A percentile compares a stretch with the other conserved stretches of the same genome.
These are phyloP conservation scores for Muscicapa comitata DNA, from an alignment of 2,797 vertebrate genomes.

Conservation along the genomic window DNA sequence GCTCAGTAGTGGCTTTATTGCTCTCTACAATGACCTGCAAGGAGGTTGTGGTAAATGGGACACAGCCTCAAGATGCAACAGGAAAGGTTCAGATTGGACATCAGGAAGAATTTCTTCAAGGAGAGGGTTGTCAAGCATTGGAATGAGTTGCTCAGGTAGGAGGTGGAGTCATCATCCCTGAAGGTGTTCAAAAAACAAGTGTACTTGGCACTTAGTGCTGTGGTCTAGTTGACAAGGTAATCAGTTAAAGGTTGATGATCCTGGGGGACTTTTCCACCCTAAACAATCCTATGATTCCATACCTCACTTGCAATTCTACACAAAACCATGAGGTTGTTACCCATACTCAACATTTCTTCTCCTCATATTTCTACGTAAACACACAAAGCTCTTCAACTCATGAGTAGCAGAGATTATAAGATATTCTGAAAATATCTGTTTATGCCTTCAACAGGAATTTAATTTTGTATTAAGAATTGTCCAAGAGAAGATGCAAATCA, in stretches of 20 bases:
- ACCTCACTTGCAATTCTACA: not conserved
- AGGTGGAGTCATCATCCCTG: not conserved
- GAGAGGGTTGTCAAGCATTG: not conserved
- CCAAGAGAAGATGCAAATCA: not conserved
- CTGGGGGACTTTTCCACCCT: not conserved
- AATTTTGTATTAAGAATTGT: not conserved
- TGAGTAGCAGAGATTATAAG: not conserved
- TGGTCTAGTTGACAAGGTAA: not conserved
- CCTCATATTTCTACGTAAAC: not conserved
- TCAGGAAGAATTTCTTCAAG: not conserved
- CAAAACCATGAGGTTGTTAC: not conserved
- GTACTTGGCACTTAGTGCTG: not conserved
- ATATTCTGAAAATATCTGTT: not conserved
- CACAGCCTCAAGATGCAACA: not conserved
- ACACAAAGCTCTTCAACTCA: not conserved
- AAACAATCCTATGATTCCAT: not conserved
- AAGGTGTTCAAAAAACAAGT: not conserved
- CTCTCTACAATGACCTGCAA: not conserved
- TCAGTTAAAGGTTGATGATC: not conserved
- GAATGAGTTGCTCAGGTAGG: not conserved
- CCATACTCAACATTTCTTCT: not conserved
- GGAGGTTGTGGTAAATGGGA: not conserved
- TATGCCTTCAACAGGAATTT: not conserved
- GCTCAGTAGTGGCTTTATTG: not conserved
- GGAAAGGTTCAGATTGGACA: not conserved